A percentile compares a stretch with the other conserved stretches of the same genome.
Evolutionary conservation across 2,888 invertebrate species (phyloP).

Genomic region (Athalia circularis): DNA sequence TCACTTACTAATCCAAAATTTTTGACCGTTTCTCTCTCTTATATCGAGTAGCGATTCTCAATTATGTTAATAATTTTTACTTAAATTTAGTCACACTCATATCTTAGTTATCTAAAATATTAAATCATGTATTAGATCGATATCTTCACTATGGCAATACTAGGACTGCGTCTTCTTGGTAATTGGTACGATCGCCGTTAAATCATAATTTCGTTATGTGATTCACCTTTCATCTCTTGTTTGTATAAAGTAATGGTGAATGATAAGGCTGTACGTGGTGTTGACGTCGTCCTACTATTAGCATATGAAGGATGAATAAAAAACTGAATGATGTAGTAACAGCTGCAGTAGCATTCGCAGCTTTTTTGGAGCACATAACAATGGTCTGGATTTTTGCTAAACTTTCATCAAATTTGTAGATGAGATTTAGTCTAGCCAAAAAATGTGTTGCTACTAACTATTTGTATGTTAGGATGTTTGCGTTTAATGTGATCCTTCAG

Average conservation of each 20-base stretch:
- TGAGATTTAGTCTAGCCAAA: constrained; percentile 26
- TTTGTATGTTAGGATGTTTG: constrained; percentile 63
- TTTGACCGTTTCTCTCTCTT: constrained; percentile 10
- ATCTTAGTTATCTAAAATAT: constrained; percentile 43
- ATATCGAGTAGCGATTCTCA: constrained; percentile 22
- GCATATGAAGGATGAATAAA: constrained; percentile 12
- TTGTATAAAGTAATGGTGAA: too few species aligned
- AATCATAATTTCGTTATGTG: not conserved
- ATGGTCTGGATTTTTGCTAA: constrained; percentile 12
- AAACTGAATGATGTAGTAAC: not conserved
- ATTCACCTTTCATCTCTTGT: not conserved
- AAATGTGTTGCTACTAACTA: constrained; percentile 48
- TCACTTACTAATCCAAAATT: constrained; percentile 41
- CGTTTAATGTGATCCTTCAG: constrained; percentile 66
- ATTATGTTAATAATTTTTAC: constrained; percentile 27
- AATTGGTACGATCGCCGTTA: not conserved
- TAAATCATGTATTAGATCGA: constrained; percentile 37
- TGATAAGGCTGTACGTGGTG: not conserved
- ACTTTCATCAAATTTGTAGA: not conserved
- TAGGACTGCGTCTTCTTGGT: constrained; percentile 22
- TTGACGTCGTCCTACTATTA: constrained; percentile 28
- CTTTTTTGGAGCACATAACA: not conserved
- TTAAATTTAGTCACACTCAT: constrained; percentile 46
- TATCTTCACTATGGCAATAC: constrained; percentile 26
- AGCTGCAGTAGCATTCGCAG: not conserved